These are phyloP conservation scores for Morpho helenor DNA, from an alignment of 2,888 invertebrate genomes.

Conservation along the genomic window DNA sequence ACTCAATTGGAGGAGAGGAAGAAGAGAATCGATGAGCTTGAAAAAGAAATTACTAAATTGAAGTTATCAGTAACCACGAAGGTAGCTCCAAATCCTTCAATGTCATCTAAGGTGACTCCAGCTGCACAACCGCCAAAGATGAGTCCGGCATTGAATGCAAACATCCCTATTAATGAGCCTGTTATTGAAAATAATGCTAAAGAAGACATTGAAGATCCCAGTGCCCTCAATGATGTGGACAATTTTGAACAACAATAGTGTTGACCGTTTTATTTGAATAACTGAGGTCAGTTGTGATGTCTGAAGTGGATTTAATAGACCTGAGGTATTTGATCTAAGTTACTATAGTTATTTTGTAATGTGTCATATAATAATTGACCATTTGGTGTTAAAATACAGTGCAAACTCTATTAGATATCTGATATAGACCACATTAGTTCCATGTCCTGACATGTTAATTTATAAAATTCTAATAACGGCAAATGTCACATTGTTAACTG, in stretches of 20 bases:
- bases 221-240: conserved; percentile 58
- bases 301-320: too few relatives aligned
- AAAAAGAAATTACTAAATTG: conserved; percentile 57
- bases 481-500: too few relatives aligned
- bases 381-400: too few relatives aligned
- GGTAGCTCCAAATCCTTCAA: conserved; percentile 48
- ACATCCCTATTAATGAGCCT: conserved; percentile 59
- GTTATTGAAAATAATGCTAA: conserved; percentile 69
- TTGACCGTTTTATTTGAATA: background rate
- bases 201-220: conserved; percentile 70
- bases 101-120: conserved; percentile 56
- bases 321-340: too few relatives aligned
- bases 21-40: conserved; percentile 59
- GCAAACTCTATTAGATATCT: too few relatives aligned
- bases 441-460: too few relatives aligned
- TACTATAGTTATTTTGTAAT: too few relatives aligned
- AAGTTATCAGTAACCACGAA: conserved; percentile 59
- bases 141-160: conserved; percentile 55
- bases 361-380: too few relatives aligned
- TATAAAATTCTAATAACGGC: too few relatives aligned
- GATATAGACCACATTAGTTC: too few relatives aligned
- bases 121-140: conserved; percentile 61
- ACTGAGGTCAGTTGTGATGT: too few relatives aligned
- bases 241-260: conserved; percentile 59
- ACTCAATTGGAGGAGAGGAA: conserved; percentile 59